Conservation (phyloP, 2,113 vertebrate genomes). For the Tupaia tana region DNA sequence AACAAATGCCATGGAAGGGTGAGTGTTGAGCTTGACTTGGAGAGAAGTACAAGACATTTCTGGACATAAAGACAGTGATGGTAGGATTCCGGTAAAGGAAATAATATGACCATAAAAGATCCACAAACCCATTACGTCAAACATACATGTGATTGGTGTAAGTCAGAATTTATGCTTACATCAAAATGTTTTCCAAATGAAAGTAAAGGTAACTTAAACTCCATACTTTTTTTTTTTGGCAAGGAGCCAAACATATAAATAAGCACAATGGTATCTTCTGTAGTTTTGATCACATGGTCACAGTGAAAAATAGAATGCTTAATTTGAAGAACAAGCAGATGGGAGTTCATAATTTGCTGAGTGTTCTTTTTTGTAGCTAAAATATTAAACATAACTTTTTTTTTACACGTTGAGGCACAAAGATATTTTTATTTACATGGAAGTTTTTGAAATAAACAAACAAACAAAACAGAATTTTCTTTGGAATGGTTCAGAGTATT, state of each 20-base stretch:
- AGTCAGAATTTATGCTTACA: background rate
- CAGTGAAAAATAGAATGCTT: background rate
- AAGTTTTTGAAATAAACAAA: too few relatives aligned
- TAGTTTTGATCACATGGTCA: background rate
- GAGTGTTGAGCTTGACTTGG: background rate
- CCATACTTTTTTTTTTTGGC: background rate
- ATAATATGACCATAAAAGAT: background rate
- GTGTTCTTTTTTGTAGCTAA: background rate
- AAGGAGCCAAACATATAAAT: background rate
- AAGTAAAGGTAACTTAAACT: background rate
- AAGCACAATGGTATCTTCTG: background rate
- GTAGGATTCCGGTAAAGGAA: background rate
- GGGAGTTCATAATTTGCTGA: background rate
- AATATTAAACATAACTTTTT: background rate
- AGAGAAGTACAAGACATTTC: background rate
- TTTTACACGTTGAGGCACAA: too few relatives aligned
- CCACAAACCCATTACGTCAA: background rate
- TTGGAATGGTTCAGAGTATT: background rate
- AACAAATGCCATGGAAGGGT: background rate
- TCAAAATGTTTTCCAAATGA: background rate
- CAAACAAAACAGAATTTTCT: background rate
- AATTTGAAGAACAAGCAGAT: background rate
- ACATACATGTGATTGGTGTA: background rate
- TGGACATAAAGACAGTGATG: background rate
- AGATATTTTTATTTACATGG: too few relatives aligned